Conservation (phyloP, 2,888 invertebrate species). For the Tachina lurida region DNA sequence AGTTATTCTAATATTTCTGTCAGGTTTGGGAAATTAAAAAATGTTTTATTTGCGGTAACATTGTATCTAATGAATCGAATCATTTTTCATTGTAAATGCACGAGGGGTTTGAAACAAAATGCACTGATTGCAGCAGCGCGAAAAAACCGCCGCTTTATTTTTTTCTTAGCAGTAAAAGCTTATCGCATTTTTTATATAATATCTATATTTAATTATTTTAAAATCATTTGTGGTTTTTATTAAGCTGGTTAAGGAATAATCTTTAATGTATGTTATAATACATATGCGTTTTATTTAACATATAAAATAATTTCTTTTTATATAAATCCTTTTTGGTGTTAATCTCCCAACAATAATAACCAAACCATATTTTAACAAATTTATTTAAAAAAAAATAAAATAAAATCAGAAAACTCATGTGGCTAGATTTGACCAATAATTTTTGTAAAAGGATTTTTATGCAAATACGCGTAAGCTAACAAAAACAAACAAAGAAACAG, state of each 20-base stretch:
- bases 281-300: background rate
- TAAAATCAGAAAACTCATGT: background rate
- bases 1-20: too few relatives aligned
- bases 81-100: too few relatives aligned
- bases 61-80: too few relatives aligned
- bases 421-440: constrained; percentile 33
- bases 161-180: too few relatives aligned
- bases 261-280: background rate
- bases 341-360: constrained; percentile 25
- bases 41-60: too few relatives aligned
- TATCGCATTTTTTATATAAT: background rate
- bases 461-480: background rate
- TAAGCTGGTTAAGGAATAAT: background rate
- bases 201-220: background rate
- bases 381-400: background rate
- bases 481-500: background rate
- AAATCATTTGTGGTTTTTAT: background rate
- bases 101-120: too few relatives aligned
- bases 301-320: background rate
- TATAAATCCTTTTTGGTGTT: constrained; percentile 15
- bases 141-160: too few relatives aligned
- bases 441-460: constrained; percentile 13
- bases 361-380: constrained; percentile 36
- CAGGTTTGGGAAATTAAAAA: too few relatives aligned
- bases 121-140: too few relatives aligned